phyloP scores from a whole-genome alignment of 1,140 invertebrate species.

The Telenomus remus region DNA sequence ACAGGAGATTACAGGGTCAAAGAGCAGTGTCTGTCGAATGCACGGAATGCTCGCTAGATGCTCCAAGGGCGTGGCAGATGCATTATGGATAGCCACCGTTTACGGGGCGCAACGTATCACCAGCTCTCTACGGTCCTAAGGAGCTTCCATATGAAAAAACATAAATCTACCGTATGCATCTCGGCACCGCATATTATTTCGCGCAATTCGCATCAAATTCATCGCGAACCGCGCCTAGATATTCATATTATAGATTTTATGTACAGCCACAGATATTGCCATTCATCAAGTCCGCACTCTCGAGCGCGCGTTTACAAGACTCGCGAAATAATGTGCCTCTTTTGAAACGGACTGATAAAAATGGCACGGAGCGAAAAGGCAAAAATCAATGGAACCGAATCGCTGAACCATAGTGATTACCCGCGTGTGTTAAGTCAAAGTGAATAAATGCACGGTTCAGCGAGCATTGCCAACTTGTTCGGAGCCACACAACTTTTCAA shows the following conservation, averaged over 20 bases:
- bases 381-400: too few species aligned
- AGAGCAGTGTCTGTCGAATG: constrained; percentile 53
- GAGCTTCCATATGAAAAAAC: constrained; percentile 36
- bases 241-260: too few species aligned
- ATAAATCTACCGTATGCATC: constrained; percentile 41
- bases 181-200: constrained; percentile 32
- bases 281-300: too few species aligned
- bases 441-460: constrained; percentile 9
- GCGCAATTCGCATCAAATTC: constrained; percentile 27
- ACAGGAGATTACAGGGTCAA: constrained; percentile 50
- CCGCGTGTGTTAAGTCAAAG: background rate
- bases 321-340: too few species aligned
- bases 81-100: constrained; percentile 54
- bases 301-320: too few species aligned
- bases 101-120: constrained; percentile 49
- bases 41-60: constrained; percentile 49
- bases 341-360: too few species aligned
- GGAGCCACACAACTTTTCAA: constrained; percentile 6
- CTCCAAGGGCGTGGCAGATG: constrained; percentile 47
- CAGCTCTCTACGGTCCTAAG: constrained; percentile 21
- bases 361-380: too few species aligned
- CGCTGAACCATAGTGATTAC: background rate
- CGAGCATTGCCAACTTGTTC: constrained; percentile 9
- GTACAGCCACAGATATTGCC: too few species aligned
- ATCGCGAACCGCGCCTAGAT: constrained; percentile 1